Percentiles rank a stretch among this genome's conserved stretches.
Evolutionary conservation across 2,113 vertebrate species (phyloP).

Genomic region (Pelecanoides urinatrix): DNA sequence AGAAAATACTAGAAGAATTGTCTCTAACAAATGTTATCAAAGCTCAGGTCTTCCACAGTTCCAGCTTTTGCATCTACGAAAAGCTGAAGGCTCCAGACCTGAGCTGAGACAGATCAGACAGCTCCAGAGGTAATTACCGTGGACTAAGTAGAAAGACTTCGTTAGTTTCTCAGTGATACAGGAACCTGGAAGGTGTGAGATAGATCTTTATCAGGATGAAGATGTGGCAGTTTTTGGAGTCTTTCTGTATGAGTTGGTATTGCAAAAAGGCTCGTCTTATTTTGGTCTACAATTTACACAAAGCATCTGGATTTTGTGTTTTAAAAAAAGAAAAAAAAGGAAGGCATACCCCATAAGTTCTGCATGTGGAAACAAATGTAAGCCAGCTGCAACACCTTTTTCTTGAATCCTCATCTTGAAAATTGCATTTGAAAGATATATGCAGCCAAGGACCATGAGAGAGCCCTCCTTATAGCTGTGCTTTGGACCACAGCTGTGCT

Average conservation of each 20-base stretch:
- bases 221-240: background rate
- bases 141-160: background rate
- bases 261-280: background rate
- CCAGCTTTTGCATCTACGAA: background rate
- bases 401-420: background rate
- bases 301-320: background rate
- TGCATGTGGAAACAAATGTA: background rate
- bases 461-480: background rate
- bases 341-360: background rate
- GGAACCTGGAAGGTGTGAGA: background rate
- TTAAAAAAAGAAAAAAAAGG: background rate
- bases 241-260: background rate
- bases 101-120: background rate
- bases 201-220: background rate
- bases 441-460: background rate
- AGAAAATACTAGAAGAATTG: background rate
- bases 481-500: background rate
- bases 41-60: background rate
- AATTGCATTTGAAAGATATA: background rate
- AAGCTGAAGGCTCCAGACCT: background rate
- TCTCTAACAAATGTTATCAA: background rate
- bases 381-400: background rate
- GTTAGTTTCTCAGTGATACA: background rate
- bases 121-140: background rate
- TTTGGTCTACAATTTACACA: background rate